Base-by-base conservation (phyloP, 2,888 invertebrate species). In the Sthenelais limicola region DNA sequence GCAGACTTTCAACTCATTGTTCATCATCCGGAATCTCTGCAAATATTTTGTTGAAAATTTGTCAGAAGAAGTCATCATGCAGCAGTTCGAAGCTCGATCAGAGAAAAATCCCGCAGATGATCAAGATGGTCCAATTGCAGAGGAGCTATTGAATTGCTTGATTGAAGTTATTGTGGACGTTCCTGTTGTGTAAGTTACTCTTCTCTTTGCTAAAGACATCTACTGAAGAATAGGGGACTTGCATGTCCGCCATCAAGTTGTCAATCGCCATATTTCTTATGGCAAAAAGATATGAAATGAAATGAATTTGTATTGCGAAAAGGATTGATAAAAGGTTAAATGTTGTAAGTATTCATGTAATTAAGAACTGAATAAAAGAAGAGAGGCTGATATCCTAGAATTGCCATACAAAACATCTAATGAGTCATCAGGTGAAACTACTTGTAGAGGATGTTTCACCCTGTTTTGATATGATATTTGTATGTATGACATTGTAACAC, bases 1-100 rank as follows among this genome's bases (percentile, higher is more conserved):
- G 96, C 97, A 98, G 88, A 93, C 95, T 0, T 95, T 94, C 88
- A 98, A 98, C 89, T 94, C 95, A 0, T 88, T 99, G 62, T 96
- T 97, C 83, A 93, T 97, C 32, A 92, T 97, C 73, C 91, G 97
- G 15, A 89, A 88, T 80, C 82, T 94, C 91, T 78, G 91, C 74
- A 97, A 97, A 87, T 97, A 95, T 85, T 90, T 98, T 49, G 93
- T 96, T 18, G 96, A 98, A 87, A 94, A 94, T 80, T 92, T 96
- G 18, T 93, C 94, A 0, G 97, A 98, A 87, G 94, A 94, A 78
- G 94, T 95, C 78, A 90, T 98, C 78, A 90, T 95, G 69, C 91
- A 93, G 78, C 95, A 97, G 85, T 91, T 96, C 82, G 84, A 85
- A 71, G 81, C 83, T 15, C 76, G 74, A 21, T 78, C 83, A 1